Base-by-base conservation (phyloP, 1,140 invertebrate genomes). In the Cotesia chilonis region DNA sequence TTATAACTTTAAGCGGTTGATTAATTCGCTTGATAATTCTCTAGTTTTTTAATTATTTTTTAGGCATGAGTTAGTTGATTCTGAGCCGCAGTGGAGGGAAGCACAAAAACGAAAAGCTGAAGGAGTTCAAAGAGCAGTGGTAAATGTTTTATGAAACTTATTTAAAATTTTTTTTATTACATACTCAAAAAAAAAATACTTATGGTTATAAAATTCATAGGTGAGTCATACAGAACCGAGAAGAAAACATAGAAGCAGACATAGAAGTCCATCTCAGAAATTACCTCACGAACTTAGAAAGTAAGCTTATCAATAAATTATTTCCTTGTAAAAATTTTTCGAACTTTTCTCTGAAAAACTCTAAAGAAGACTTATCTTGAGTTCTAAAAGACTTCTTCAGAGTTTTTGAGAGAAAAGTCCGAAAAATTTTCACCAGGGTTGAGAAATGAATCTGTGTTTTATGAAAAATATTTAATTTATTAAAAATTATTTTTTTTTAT, bases 41-140 rank as follows among this genome's bases (percentile, higher is more conserved):
- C 0, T 59, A 5, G 14, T 20, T 35, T n/a, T 38, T 20, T 28
- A 20, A 60, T 54, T 67, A 66, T 79, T 77, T 74, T 82, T 59
- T 77, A 88, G 84, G 79, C 89, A 87, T 79, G 93, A 95, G 85
- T 85, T 96, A 65, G 91, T 96, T n/a, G 94, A 96, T 84, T 95
- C 94, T 1, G 93, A 94, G 73, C 91, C 91, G 20, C 94, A 96
- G 82, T 96, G 95, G 94, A 91, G 91, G 75, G 94, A 96, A 84
- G 93, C 94, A 41, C 93, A 96, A 82, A 90, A 91, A 79, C 90
- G 92, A 76, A 91, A 92, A 81, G 89, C 89, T 17, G 90, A 91
- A 78, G 88, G 88, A 17, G 89, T 89, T 63, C 85, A 87, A 80
- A 84, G 84, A 79, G 85, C 86, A 52, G 83, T 87, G 68, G 86